A percentile compares a stretch with the other conserved stretches of the same genome.
Conservation (phyloP, 2,113 vertebrate genomes). For the Protobothrops flavoviridis region DNA sequence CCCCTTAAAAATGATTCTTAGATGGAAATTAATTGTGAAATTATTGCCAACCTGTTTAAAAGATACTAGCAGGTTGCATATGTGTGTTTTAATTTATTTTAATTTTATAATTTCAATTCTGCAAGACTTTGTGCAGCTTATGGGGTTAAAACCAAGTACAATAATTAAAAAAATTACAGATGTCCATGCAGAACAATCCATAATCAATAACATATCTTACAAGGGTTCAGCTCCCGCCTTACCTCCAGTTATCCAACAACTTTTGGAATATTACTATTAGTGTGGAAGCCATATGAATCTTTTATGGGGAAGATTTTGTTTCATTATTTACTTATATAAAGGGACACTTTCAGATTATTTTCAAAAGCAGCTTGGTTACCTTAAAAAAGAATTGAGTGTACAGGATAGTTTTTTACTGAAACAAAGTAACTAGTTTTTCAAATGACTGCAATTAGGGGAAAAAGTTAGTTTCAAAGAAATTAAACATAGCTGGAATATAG, state of each 20-base stretch:
- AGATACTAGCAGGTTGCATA: not conserved
- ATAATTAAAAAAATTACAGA: not conserved
- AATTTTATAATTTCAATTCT: not conserved
- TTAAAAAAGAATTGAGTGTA: conserved; percentile 23
- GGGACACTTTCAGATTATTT: conserved; percentile 27
- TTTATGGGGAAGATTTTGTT: no score
- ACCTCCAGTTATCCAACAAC: no score
- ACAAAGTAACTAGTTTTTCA: conserved; percentile 16
- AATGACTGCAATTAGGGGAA: conserved; percentile 11
- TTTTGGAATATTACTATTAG: no score
- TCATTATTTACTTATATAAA: conserved; percentile 26
- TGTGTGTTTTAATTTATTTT: not conserved
- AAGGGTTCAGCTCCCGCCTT: no score
- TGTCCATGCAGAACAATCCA: no score
- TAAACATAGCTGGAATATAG: conserved; percentile 17
- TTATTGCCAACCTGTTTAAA: conserved; percentile 34
- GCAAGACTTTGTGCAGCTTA: not conserved
- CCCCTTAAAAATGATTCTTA: conserved; percentile 4
- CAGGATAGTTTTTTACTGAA: conserved; percentile 9
- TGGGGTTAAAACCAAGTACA: not conserved
- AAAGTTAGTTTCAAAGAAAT: conserved; percentile 28
- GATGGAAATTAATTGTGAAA: conserved; percentile 6
- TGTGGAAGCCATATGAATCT: no score
- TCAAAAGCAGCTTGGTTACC: conserved; percentile 28
- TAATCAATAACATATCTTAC: no score